Evolutionary conservation across 2,888 invertebrate species (phyloP), one percentile per base, ranked within the genome.

Genomic region (Ichneumon xanthorius): DNA sequence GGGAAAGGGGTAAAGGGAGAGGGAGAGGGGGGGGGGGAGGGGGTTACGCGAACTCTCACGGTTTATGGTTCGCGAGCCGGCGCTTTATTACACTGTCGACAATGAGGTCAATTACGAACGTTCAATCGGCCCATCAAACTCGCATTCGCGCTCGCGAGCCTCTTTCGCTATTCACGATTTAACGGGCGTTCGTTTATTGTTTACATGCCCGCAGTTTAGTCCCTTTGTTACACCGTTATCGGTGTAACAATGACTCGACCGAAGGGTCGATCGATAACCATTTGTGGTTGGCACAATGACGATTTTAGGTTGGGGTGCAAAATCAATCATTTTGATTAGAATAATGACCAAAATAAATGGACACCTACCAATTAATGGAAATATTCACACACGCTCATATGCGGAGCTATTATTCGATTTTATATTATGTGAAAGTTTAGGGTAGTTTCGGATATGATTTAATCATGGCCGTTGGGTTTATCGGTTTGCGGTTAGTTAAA

Each of bases 101-200:
- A 80, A 86, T 78, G 77, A 80, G 80, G 83, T 83, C 85, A 86
- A 84, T 86, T 86, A 86, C 80, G 83, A 73, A 45, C 68, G 68
- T 61, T 80, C 83, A 73, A 86, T 77, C 85, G 73, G 83, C 77
- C 77, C 83, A 77, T 83, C 83, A 80, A 83, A 83, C 77, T 86
- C 73, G 72, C 80, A 53, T 73, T 72, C 80, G 61, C 75, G 71
- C 80, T 65, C 55, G 61, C 53, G 61, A 22, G 22, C 48, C 50
- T 65, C 65, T 71, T 77, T 22, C 45, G 45, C 65, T 33, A 63
- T 68, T 72, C 80, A 37, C 53, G 63, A 68, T 78, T 73, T 84
- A 78, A 84, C 80, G 58, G 30, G 4, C 78, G 58, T 81, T 78
- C 73, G 61, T 77, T 73, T 48, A 61, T 48, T 37, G 71, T 73